phyloP scores from a whole-genome alignment of 2,888 invertebrate genomes.

The Xestoiulus laeticollis region DNA sequence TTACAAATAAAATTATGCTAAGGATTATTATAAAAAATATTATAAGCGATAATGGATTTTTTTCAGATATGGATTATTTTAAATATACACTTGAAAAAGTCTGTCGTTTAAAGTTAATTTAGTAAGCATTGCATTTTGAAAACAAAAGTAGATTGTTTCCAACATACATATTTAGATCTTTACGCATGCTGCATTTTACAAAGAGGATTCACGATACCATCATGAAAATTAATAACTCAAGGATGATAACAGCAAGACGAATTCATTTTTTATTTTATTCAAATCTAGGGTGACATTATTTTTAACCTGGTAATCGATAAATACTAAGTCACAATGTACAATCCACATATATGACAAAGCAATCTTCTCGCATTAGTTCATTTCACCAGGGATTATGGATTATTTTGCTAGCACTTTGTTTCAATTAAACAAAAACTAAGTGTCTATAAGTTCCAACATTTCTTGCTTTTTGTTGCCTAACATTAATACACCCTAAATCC shows the following conservation, averaged over 20 bases:
- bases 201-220: too few relatives aligned
- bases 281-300: background rate
- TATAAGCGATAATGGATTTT: too few relatives aligned
- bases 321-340: background rate
- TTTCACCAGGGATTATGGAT: constrained; percentile 11
- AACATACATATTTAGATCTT: too few relatives aligned
- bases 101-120: too few relatives aligned
- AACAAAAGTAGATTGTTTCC: too few relatives aligned
- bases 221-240: background rate
- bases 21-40: too few relatives aligned
- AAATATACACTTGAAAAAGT: too few relatives aligned
- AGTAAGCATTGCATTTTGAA: too few relatives aligned
- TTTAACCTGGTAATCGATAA: background rate
- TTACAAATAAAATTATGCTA: too few relatives aligned
- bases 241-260: background rate
- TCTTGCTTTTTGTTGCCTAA: background rate
- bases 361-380: background rate
- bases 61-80: too few relatives aligned
- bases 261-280: background rate
- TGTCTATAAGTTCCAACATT: background rate
- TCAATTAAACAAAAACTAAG: constrained; percentile 33
- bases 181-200: too few relatives aligned
- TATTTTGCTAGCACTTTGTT: constrained; percentile 1
- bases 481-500: background rate
- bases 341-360: background rate